A percentile compares a stretch with the other conserved stretches of the same genome.
Conservation (phyloP, 2,113 vertebrate species). For the Xiphorhynchus elegans region DNA sequence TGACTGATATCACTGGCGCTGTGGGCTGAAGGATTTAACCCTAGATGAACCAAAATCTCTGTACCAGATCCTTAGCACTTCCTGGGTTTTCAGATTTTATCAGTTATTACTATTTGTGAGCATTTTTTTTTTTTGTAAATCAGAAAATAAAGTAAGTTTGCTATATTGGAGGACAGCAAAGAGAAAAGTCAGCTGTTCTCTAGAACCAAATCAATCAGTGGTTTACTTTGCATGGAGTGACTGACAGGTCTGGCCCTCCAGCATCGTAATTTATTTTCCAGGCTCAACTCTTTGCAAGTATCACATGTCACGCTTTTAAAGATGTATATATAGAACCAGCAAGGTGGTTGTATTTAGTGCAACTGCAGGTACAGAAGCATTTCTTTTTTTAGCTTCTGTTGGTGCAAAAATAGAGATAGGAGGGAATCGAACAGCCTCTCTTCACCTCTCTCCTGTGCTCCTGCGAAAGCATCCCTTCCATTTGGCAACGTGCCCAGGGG, state of each 20-base stretch:
- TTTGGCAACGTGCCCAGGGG: background rate
- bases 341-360: slow-evolving; percentile 20
- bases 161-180: background rate
- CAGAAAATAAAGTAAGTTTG: background rate
- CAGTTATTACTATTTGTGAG: background rate
- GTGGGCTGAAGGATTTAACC: background rate
- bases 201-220: slow-evolving; percentile 9
- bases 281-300: slow-evolving; percentile 13
- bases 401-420: slow-evolving; percentile 12
- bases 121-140: background rate
- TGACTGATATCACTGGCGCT: background rate
- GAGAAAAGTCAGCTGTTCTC: slow-evolving; percentile 8
- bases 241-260: slow-evolving; percentile 20
- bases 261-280: slow-evolving; percentile 47
- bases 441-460: background rate
- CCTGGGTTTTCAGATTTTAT: background rate
- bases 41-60: slow-evolving; percentile 7
- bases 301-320: slow-evolving; percentile 18
- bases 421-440: background rate
- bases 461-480: background rate
- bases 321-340: slow-evolving; percentile 10
- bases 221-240: background rate
- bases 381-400: slow-evolving; percentile 41
- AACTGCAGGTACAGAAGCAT: background rate
- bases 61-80: background rate